Percentiles rank a stretch among this genome's conserved stretches.
These are phyloP conservation scores for Antechinus flavipes DNA, from an alignment of 2,113 vertebrate genomes.

Conservation along the genomic window DNA sequence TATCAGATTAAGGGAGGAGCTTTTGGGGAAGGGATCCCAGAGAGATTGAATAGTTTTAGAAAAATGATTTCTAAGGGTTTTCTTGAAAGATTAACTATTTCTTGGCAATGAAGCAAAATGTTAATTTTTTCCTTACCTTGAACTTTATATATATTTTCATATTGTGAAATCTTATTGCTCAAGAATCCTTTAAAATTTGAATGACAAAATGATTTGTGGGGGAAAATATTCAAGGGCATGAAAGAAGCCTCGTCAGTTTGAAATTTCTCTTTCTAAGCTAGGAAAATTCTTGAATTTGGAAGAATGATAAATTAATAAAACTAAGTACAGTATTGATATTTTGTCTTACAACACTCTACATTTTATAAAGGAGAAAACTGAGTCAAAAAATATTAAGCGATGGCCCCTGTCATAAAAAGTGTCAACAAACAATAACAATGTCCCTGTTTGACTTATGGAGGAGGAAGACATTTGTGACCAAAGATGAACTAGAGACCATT, in stretches of 20 bases:
- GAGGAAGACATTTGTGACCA: too few species aligned
- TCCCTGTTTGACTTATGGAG: neutral
- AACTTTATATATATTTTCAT: neutral
- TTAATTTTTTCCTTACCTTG: neutral
- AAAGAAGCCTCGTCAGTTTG: neutral
- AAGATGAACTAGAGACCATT: too few species aligned
- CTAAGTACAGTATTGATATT: neutral
- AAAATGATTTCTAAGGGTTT: neutral
- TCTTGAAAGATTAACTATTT: neutral
- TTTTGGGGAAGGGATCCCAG: neutral
- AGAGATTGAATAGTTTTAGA: neutral
- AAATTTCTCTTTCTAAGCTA: neutral
- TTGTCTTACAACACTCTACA: neutral
- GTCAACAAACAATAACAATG: neutral
- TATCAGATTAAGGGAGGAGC: neutral
- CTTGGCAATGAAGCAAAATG: neutral
- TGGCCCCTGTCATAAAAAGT: neutral
- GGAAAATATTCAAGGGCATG: neutral
- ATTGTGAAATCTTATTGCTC: neutral
- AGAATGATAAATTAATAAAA: neutral
- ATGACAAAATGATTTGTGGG: neutral
- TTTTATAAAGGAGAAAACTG: constrained; percentile 5
- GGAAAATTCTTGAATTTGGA: neutral
- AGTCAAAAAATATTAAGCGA: neutral
- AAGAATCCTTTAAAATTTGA: neutral